Evolutionary conservation across 2,888 invertebrate species (phyloP), one percentile per base, ranked within the genome.

Genomic region (Thera obeliscata): DNA sequence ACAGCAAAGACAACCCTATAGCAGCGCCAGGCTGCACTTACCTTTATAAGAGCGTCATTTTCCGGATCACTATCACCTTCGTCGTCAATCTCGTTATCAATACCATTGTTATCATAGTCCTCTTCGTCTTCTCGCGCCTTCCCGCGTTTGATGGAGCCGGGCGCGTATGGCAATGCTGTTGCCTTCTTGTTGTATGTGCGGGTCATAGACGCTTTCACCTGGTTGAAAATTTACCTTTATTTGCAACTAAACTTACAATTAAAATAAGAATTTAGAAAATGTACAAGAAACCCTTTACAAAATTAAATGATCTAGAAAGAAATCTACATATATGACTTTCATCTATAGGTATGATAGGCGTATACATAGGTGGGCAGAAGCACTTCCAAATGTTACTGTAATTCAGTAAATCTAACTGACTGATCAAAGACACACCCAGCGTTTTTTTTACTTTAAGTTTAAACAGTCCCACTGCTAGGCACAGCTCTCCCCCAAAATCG

Each of bases 121-220:
- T 86, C 87, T 5, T 86, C 88, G 46, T 83, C 85, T 1, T 85
- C 88, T 2, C 79, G 83, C 0, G 88, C 90, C 56, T 94, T 95
- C 63, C 95, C 96, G 77, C 95, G 96, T 75, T 95, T 95, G 4
- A 95, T 85, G 1, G 93, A 89, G 4, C 94, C 91, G 55, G 94
- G 95, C 8, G 97, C 95, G 87, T 98, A 99, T 0, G 98, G 97
- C 64, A 97, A 94, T 64, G 96, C 94, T 58, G 95, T 94, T 0
- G 95, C 94, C 73, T 96, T 96, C 87, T 99, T 99, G 88, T 99
- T 99, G 87, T 98, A 98, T 0, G 96, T 94, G 54, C 98, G 95
- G 0, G 99, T 99, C 86, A 99, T 96, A 0, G 99, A 98, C 0
- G 98, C 96, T 93, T 99, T 99, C 0, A 98, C 96, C 97, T 97